Base-by-base conservation (phyloP, 2,113 vertebrate species). In the Danio rerio region DNA sequence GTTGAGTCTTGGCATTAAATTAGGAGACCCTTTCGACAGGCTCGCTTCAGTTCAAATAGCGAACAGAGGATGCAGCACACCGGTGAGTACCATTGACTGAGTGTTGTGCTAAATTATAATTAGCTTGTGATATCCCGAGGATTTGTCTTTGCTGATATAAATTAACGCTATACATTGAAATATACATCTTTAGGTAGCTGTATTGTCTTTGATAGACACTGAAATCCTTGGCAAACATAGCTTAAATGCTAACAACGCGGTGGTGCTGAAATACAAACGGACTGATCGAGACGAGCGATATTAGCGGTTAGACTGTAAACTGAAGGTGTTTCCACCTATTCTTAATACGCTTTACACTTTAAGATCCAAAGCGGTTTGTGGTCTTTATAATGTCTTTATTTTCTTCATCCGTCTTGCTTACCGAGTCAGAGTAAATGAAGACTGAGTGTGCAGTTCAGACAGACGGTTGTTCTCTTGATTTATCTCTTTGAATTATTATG, bases 41-140 rank as follows among this genome's bases (percentile, higher is more conserved):
- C 10, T 20, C 3, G 58, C 49, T 47, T 77, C 47, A 49, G 43
- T 52, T 71, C 18, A 66, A 73, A 75, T 20, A 76, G 49, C 68
- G 59, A 16, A 49, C 40, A n/a, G 71, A 77, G 62, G 61, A 86
- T 79, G 82, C 85, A 13, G 63, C 82, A 74, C 50, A 56, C 79
- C 74, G 85, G 85, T 84, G 79, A 84, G 85, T 84, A 43, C 9
- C 18, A 9, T 31, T 42, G 42, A 31, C 7, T 63, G 13, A 63
- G 42, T 2, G 3, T n/a, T 52, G 9, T 42, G 31, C 9, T 45
- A 71, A 18, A 55, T 47, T 20, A 13, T 47, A 12, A 70, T 13
- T 4, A 21, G 11, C 16, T 11, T 31, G 8, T 16, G 20, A 31
- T 50, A 61, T 31, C 10, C 5, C 16, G 4, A 16, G 5, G 75